Percentiles rank a stretch among this genome's conserved stretches.
Evolutionary conservation across 2,888 invertebrate species (phyloP).

Genomic region (Tipula lateralis): DNA sequence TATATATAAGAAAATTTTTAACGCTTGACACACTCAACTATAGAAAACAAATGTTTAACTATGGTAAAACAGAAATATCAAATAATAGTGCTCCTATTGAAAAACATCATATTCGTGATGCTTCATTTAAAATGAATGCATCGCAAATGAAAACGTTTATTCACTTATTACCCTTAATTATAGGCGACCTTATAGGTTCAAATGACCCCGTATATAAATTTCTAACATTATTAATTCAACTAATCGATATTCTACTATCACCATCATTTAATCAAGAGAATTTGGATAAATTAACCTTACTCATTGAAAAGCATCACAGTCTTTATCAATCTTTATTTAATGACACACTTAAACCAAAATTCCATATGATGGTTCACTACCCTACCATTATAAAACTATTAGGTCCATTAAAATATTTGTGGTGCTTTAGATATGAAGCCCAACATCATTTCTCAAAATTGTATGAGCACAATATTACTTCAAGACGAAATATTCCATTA

Average conservation of each 20-base stretch:
- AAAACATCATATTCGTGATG: slow-evolving; percentile 24
- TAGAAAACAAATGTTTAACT: slow-evolving; percentile 27
- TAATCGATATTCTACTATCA: slow-evolving; percentile 32
- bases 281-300: slow-evolving; percentile 29
- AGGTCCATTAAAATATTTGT: too few species aligned
- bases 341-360: neutral
- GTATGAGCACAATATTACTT: neutral
- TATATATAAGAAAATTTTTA: neutral
- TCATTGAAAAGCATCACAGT: slow-evolving; percentile 32
- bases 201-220: slow-evolving; percentile 28
- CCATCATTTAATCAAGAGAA: slow-evolving; percentile 30
- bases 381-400: too few species aligned
- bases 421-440: neutral
- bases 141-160: slow-evolving; percentile 33
- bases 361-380: too few species aligned
- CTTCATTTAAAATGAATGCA: slow-evolving; percentile 33
- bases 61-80: neutral
- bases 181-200: slow-evolving; percentile 32
- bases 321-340: neutral
- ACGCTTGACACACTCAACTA: neutral
- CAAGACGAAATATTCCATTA: neutral
- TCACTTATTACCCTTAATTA: slow-evolving; percentile 32
- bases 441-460: neutral
- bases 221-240: too few species aligned
- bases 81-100: neutral